phyloP scores from a whole-genome alignment of 2,888 invertebrate genomes.

The Temnothorax ravouxi region DNA sequence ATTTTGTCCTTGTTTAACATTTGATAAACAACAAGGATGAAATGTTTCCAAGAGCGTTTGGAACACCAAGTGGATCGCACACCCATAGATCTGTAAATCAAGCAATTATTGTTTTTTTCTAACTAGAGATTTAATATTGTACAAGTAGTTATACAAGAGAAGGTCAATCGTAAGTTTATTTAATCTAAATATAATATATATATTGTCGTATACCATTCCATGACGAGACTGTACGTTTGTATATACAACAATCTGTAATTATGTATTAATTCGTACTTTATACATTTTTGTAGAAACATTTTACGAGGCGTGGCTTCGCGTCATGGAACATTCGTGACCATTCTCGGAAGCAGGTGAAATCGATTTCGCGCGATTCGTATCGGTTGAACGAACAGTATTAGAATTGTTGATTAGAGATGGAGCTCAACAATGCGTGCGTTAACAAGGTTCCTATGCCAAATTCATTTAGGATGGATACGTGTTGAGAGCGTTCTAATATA shows the following conservation, averaged over 20 bases:
- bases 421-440: constrained; percentile 66
- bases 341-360: constrained; percentile 51
- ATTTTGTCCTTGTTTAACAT: too few relatives aligned
- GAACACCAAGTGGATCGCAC: too few relatives aligned
- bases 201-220: constrained; percentile 81
- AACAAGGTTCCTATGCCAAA: constrained; percentile 76
- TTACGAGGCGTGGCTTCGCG: constrained; percentile 71
- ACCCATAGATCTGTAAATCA: constrained; percentile 19
- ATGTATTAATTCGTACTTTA: constrained; percentile 76
- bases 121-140: constrained; percentile 62
- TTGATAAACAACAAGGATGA: too few relatives aligned
- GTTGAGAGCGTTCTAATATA: constrained; percentile 65
- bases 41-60: too few relatives aligned
- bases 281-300: constrained; percentile 75
- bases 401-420: constrained; percentile 70
- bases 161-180: constrained; percentile 67
- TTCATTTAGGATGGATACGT: constrained; percentile 54
- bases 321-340: constrained; percentile 68
- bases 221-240: constrained; percentile 84
- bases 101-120: constrained; percentile 15
- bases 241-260: constrained; percentile 78
- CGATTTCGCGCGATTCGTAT: constrained; percentile 58
- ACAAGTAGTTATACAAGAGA: constrained; percentile 60
- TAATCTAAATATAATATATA: constrained; percentile 65
- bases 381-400: constrained; percentile 75